These are phyloP conservation scores for Celastrina argiolus DNA, from an alignment of 2,888 invertebrate genomes.

Conservation along the genomic window DNA sequence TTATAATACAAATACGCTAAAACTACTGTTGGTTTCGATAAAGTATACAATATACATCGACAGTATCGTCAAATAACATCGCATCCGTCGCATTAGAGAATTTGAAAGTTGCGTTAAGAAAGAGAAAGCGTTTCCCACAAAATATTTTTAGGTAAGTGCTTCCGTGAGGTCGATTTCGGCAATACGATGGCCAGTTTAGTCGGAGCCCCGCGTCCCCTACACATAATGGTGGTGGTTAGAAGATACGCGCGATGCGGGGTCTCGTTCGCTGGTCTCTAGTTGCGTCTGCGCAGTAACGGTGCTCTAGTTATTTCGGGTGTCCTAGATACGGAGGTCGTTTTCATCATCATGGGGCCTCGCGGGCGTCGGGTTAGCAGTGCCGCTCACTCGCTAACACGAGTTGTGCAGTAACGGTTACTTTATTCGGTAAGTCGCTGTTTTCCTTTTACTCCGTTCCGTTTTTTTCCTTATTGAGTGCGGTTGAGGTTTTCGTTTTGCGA, in stretches of 20 bases:
- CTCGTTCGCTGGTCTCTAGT: slow-evolving; percentile 46
- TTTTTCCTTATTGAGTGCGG: background rate
- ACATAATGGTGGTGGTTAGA: background rate
- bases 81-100: background rate
- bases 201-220: slow-evolving; percentile 28
- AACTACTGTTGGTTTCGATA: background rate
- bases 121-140: slow-evolving; percentile 25
- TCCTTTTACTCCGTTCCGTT: background rate
- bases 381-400: slow-evolving; percentile 39
- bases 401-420: slow-evolving; percentile 36
- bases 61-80: background rate
- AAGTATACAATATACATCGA: background rate
- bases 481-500: background rate
- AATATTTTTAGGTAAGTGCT: slow-evolving; percentile 34
- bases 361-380: slow-evolving; percentile 43
- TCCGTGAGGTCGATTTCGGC: slow-evolving; percentile 60
- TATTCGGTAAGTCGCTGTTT: background rate
- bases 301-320: slow-evolving; percentile 75
- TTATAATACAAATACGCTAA: background rate
- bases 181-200: slow-evolving; percentile 42
- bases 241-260: slow-evolving; percentile 37
- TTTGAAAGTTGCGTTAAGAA: slow-evolving; percentile 19
- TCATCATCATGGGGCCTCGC: slow-evolving; percentile 72
- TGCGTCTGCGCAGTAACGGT: slow-evolving; percentile 69
- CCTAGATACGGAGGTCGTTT: slow-evolving; percentile 69